Evolutionary conservation across 2,113 vertebrate genomes (phyloP), one percentile per base, ranked within the genome.

Genomic region (Turnix velox): DNA sequence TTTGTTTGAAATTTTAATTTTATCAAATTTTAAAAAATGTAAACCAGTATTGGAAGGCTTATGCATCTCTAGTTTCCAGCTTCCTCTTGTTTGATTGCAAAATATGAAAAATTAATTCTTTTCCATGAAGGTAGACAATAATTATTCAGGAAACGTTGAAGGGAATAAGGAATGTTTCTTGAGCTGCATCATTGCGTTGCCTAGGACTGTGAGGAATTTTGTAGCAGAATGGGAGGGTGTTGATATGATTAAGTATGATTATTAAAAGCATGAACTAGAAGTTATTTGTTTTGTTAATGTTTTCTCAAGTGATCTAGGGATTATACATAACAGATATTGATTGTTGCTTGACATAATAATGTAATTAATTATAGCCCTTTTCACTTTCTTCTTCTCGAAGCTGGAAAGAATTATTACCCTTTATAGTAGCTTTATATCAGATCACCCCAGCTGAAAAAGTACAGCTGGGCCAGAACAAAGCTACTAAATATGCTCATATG

Each of bases 261-360:
- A 42, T 61, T 84, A 40, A 89, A 6, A 91, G n/a, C 31, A 86
- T 55, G 52, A 69, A 72, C 35, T 39, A 51, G 27, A 87, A 90
- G 17, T 43, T 35, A 39, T 69, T 82, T 54, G 10, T 9, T 93
- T 79, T 54, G 93, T 75, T 37, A 30, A 8, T 6, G 2, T 65
- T 94, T 95, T 72, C 55, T 84, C 35, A 75, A 86, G 77, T 85
- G 43, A 67, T 42, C 42, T 90, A 71, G 35, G 85, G 35, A 77
- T 69, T 69, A 39, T 55, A 18, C 33, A 55, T 78, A 87, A 68
- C 45, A 74, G 51, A 39, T 93, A 90, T 69, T 69, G 59, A 92
- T 92, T 87, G 30, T 73, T 96, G 22, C 48, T 91, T 91, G 62
- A 85, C 61, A 75, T 88, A 73, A 74, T 91, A 77, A 73, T 74